These are phyloP conservation scores for Eupithecia subumbrata DNA, from an alignment of 2,888 invertebrate genomes.

Conservation along the genomic window DNA sequence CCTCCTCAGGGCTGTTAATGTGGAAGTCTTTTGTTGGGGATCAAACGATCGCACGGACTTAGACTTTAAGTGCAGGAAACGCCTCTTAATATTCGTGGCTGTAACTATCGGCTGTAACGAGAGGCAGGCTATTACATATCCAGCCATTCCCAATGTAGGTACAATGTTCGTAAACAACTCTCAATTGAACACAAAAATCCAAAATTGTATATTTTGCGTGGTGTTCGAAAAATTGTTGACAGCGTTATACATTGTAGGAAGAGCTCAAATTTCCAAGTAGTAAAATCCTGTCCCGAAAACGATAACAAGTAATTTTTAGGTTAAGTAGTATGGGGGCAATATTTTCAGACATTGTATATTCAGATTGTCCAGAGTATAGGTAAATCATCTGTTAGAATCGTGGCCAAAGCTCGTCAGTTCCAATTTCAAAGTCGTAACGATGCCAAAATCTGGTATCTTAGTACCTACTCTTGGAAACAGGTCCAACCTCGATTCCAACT, in stretches of 20 bases:
- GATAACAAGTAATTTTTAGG: too few species aligned
- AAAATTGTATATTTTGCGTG: neutral
- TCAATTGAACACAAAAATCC: neutral
- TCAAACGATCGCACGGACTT: slow-evolving; percentile 52
- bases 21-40: slow-evolving; percentile 76
- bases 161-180: neutral
- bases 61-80: slow-evolving; percentile 9
- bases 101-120: neutral
- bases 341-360: neutral
- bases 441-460: too few species aligned
- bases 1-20: slow-evolving; percentile 70
- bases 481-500: too few species aligned
- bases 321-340: neutral
- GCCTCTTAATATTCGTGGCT: neutral
- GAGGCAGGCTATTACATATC: neutral
- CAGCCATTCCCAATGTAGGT: neutral
- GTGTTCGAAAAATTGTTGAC: too few species aligned
- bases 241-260: too few species aligned
- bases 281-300: neutral
- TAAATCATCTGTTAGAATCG: too few species aligned
- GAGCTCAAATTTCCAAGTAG: neutral
- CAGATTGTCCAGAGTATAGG: neutral
- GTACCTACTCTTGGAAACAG: too few species aligned
- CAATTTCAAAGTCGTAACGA: too few species aligned
- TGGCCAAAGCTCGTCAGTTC: too few species aligned